These are phyloP conservation scores for Phenacoccus solenopsis DNA, from an alignment of 1,140 invertebrate genomes.

Conservation along the genomic window DNA sequence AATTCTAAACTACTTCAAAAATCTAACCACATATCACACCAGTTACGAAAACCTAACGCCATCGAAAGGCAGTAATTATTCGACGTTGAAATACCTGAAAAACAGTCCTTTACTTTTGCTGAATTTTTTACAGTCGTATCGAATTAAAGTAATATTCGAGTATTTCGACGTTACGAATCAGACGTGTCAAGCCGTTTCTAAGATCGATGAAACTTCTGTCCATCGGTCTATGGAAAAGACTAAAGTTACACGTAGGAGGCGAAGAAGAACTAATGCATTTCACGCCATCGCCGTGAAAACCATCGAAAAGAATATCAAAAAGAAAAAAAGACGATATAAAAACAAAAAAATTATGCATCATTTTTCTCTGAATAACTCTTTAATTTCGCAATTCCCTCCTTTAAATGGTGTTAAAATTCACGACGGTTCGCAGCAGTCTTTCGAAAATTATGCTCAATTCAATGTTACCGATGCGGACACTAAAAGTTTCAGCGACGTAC, in stretches of 20 bases:
- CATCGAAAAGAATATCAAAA: too few species aligned
- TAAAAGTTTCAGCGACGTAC: not conserved
- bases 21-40: not conserved
- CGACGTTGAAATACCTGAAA: too few species aligned
- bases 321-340: too few species aligned
- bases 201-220: not conserved
- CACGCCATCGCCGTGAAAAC: too few species aligned
- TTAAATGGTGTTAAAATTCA: not conserved
- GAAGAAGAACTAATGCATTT: not conserved
- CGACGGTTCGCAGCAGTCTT: too few species aligned
- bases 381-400: not conserved
- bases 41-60: not conserved
- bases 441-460: too few species aligned
- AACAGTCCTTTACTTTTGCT: too few species aligned
- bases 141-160: not conserved
- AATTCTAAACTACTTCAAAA: not conserved
- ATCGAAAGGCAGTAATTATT: too few species aligned
- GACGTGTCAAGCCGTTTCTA: not conserved
- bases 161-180: not conserved
- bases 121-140: not conserved
- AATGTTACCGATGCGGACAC: too few species aligned
- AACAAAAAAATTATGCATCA: too few species aligned
- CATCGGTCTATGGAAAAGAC: not conserved
- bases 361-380: too few species aligned
- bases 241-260: not conserved